These are phyloP conservation scores for Ciona savignyi DNA, from an alignment of 23 tunicate species.

Conservation along the genomic window DNA sequence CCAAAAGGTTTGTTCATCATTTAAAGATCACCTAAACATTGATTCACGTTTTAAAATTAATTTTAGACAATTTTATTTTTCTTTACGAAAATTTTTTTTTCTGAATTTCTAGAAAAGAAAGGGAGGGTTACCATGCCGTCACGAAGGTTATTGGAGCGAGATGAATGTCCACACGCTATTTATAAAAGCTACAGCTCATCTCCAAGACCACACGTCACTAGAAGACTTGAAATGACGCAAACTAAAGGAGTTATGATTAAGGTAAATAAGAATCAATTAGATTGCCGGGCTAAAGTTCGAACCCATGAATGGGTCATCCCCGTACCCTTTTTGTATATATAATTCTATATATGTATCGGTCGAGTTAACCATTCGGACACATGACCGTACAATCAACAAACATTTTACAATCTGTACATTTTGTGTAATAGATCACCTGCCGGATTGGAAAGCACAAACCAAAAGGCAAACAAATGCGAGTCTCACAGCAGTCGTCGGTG, in stretches of 20 bases:
- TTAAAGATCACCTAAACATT: not conserved
- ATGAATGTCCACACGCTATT: constrained; percentile 34
- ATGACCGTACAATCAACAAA: no score
- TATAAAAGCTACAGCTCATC: constrained; percentile 12
- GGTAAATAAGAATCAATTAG: no score
- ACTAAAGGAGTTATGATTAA: constrained; percentile 34
- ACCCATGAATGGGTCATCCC: no score
- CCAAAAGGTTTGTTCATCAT: constrained; percentile 12
- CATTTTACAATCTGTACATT: no score
- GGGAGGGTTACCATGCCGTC: constrained; percentile 1
- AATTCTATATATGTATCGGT: no score
- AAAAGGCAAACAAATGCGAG: constrained; percentile 31
- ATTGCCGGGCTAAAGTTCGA: no score
- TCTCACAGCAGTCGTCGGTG: constrained; percentile 21
- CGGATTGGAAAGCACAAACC: constrained; percentile 30
- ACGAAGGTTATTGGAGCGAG: constrained; percentile 24
- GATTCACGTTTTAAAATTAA: not conserved
- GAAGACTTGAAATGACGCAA: constrained; percentile 37
- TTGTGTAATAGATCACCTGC: constrained; percentile 17
- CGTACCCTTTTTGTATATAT: no score
- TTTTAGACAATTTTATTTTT: no score
- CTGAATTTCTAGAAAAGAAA: constrained; percentile 8
- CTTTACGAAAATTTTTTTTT: not conserved
- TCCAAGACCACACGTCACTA: constrained; percentile 4
- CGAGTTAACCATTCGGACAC: no score